A percentile compares a stretch with the other conserved stretches of the same genome.
Evolutionary conservation across 2,797 vertebrate genomes (phyloP).

Genomic region (Fundulus diaphanus): DNA sequence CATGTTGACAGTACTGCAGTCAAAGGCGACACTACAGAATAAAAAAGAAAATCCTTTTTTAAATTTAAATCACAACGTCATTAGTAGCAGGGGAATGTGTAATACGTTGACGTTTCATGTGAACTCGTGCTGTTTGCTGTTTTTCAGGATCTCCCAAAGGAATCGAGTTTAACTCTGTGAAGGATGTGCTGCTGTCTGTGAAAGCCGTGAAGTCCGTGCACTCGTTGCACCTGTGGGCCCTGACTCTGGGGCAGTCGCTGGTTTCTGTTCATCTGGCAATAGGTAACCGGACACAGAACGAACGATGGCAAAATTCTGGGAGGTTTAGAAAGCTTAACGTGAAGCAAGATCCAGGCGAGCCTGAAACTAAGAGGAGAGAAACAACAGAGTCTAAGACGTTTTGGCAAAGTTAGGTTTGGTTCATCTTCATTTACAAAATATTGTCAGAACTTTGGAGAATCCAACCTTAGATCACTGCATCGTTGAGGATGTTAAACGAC

Average conservation of each 20-base stretch:
- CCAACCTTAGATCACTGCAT: no score
- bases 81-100: no score
- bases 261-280: constrained; percentile 90
- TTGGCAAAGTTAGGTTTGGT: no score
- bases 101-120: not conserved
- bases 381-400: no score
- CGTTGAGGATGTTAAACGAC: no score
- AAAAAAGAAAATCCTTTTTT: not conserved
- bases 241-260: constrained; percentile 86
- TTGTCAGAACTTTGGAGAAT: no score
- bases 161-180: constrained; percentile 86
- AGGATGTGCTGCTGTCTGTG: constrained; percentile 87
- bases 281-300: constrained; percentile 64
- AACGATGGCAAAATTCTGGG: not conserved
- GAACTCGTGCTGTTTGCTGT: not conserved
- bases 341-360: not conserved
- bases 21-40: not conserved
- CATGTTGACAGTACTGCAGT: not conserved
- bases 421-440: no score
- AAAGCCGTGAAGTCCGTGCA: constrained; percentile 88
- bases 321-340: not conserved
- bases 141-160: constrained; percentile 85
- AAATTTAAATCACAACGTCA: no score
- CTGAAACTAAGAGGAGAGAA: not conserved
- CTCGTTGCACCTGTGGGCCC: constrained; percentile 90